Evolutionary conservation across 2,797 vertebrate species (phyloP), one percentile per base, ranked within the genome.

Genomic region (Holocentrus rufus): DNA sequence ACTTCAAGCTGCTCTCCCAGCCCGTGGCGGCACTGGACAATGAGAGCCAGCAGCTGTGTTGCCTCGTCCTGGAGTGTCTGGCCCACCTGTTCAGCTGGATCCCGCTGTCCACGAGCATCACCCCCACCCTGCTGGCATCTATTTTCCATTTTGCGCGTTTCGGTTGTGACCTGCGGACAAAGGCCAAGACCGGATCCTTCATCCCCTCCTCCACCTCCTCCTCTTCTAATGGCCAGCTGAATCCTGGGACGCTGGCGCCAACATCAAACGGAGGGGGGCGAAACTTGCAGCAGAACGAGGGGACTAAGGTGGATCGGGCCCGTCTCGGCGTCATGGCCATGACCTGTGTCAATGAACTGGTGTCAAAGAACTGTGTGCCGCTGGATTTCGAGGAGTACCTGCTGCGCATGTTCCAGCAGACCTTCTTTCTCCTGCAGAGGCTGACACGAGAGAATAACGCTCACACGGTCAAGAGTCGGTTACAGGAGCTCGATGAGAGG

Each of bases 21-120:
- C 96, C 97, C 77, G 95, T 98, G 86, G 96, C 96, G 31, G 84
- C 94, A 49, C 90, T 99, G 30, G 97, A 98, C 75, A 89, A 85
- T 0, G 98, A 98, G 70, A 98, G 96, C 42, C 95, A 97, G 72
- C 95, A 96, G 80, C 81, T 99, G 58, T 99, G 98, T 89, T 96
- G 95, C 79, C 89, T 98, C 65, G 96, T 96, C 1, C 90, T 99
- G 92, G 98, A 99, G 91, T 98, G 97, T 93, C 92, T 99, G 90
- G 96, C 97, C 55, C 98, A 99, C 90, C 95, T 99, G 81, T 99
- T 99, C 93, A 99, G 98, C 94, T 99, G 98, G 98, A 99, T 99
- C 90, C 97, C 98, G 10, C 88, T 99, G 49, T 99, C 98, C 65
- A 94, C 96, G 8, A 98, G 95, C 87, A 99, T 99, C 94, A 98